Base-by-base conservation (phyloP, 2,113 vertebrate genomes). In the Oryzias celebensis region DNA sequence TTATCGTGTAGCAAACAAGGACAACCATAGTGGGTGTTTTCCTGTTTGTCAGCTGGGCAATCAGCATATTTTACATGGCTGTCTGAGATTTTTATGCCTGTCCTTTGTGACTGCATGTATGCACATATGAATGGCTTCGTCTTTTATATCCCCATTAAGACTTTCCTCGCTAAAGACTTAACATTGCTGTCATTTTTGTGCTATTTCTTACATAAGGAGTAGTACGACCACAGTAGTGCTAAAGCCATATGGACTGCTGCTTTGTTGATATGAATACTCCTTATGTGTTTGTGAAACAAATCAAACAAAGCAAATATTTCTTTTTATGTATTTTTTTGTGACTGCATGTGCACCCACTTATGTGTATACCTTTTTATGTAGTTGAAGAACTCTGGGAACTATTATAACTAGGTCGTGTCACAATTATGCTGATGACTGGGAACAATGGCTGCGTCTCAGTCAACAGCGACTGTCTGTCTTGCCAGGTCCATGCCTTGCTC, bases 1-100 rank as follows among this genome's bases (percentile, higher is more conserved):
- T 68, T 85, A 87, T 85, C 88, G 81, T 82, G 73, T 80, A 83
- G 81, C 76, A 92, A 87, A 88, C 84, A 87, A 88, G 84, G 80
- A 84, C 57, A 81, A 87, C 89, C 58, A 46, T 60, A 52, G 71
- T 77, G 76, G 77, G 71, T 77, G 65, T 83, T 87, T 88, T 88
- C 65, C 89, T 86, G 89, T 91, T 90, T 89, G 88, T 71, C 83
- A 75, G 84, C 49, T 48, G 71, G 73, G 67, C 83, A 87, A 88
- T 89, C 81, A 85, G 87, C 87, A 85, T 87, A 86, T 91, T 91
- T 89, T 77, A 80, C 71, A 59, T 70, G 65, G 73, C 62, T 49
- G 59, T 57, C 60, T 17, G 14, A 52, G 46, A 20, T 70, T 80
- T 77, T 73, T 58, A 78, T 69, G 58, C 67, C 54, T 71, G 53